Conservation (phyloP, 2,113 vertebrate genomes). For the Ictidomys tridecemlineatus region DNA sequence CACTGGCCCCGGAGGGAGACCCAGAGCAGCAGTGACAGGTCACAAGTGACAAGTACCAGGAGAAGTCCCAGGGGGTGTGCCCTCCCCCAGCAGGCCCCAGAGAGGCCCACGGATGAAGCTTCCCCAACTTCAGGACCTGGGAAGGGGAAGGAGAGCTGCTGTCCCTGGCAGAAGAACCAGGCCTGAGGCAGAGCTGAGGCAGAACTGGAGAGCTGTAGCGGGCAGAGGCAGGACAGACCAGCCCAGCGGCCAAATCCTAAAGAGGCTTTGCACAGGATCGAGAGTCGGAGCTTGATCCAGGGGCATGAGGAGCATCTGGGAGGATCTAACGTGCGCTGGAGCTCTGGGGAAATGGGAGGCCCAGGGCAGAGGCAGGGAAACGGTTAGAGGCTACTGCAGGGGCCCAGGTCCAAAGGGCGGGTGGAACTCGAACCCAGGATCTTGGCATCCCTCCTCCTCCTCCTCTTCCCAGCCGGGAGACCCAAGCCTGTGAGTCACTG, state of each 20-base stretch:
- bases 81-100: background rate
- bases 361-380: background rate
- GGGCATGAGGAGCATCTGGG: background rate
- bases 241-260: background rate
- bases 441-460: no score
- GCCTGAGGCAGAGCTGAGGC: fast-evolving
- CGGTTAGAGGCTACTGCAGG: background rate
- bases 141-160: background rate
- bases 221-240: no score
- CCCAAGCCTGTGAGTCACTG: background rate
- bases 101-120: background rate
- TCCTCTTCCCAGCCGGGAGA: background rate
- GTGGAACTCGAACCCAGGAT: no score
- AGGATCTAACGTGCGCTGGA: background rate
- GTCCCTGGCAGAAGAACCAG: background rate
- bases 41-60: background rate
- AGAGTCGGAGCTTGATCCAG: background rate
- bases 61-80: background rate
- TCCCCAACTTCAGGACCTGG: background rate
- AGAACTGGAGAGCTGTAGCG: background rate
- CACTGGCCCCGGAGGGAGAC: background rate
- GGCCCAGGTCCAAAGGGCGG: background rate
- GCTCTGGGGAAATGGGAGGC: background rate
- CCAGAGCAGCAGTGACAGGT: background rate
- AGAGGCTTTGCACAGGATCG: background rate